Percentiles rank a stretch among this genome's conserved stretches.
phyloP scores from a whole-genome alignment of 2,113 vertebrate species.

The Chiloscyllium plagiosum region DNA sequence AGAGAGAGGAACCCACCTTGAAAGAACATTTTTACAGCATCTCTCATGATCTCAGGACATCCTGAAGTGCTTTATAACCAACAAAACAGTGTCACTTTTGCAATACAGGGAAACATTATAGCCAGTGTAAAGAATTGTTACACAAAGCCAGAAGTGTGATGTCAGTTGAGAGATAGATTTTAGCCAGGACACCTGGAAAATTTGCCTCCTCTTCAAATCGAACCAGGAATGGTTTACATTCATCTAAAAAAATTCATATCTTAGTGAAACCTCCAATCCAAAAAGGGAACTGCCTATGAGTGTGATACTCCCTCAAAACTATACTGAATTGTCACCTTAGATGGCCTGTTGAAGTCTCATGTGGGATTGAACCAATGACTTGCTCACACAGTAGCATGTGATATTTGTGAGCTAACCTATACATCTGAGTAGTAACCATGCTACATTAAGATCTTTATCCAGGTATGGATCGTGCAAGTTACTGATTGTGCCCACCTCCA shows the following conservation, averaged over 20 bases:
- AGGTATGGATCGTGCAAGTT: not conserved
- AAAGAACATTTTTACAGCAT: not conserved
- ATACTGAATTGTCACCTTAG: not conserved
- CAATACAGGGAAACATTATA: not conserved
- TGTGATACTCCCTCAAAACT: not conserved
- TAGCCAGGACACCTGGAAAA: not conserved
- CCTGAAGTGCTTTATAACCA: not conserved
- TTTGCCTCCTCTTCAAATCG: not conserved
- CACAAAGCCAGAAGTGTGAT: not conserved
- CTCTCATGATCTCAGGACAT: not conserved
- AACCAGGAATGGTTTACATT: not conserved
- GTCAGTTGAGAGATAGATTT: not conserved
- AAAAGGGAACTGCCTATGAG: not conserved
- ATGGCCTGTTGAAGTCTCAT: not conserved
- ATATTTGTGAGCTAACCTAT: not conserved
- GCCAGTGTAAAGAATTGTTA: not conserved
- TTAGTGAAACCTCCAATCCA: not conserved
- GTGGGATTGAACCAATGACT: not conserved
- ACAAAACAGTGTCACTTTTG: not conserved
- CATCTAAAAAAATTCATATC: not conserved
- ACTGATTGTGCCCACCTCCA: not conserved
- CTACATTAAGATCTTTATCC: not conserved
- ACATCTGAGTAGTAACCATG: not conserved
- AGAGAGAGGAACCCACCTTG: not conserved
- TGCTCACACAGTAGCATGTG: not conserved